Conservation (phyloP, 1,140 invertebrate species). For the Drosophila nebulosa region DNA sequence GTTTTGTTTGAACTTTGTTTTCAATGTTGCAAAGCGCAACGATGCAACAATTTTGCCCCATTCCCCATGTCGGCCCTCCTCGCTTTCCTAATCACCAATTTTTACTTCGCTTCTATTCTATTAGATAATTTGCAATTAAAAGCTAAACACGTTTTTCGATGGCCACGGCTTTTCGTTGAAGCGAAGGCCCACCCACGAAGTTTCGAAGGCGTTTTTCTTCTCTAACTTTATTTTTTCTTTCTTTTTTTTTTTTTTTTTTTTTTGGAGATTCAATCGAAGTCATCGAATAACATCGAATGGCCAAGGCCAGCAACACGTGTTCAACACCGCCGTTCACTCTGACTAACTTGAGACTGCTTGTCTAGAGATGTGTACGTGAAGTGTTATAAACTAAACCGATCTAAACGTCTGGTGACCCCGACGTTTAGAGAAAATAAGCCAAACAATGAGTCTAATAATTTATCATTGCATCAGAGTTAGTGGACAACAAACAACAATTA, state of each 20-base stretch:
- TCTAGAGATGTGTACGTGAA: constrained; percentile 23
- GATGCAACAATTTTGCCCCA: constrained; percentile 18
- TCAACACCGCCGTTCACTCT: constrained; percentile 26
- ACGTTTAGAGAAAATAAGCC: background rate
- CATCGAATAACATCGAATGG: constrained; percentile 37
- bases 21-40: constrained; percentile 65
- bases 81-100: background rate
- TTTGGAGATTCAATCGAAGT: constrained; percentile 24
- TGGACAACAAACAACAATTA: too few species aligned
- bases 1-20: constrained; percentile 75
- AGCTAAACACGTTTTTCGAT: constrained; percentile 67
- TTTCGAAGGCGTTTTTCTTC: constrained; percentile 48
- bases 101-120: constrained; percentile 12
- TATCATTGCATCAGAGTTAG: too few species aligned
- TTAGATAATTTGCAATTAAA: constrained; percentile 77
- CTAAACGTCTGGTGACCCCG: background rate
- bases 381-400: background rate
- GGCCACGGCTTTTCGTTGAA: constrained; percentile 31
- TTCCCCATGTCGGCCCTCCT: background rate
- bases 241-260: constrained; percentile 13
- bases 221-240: too few species aligned
- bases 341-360: constrained; percentile 7
- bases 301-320: constrained; percentile 76
- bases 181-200: constrained; percentile 59
- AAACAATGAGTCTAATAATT: too few species aligned